Evolutionary conservation across 2,888 invertebrate species (phyloP).

Genomic region (Asteroscopus sphinx): DNA sequence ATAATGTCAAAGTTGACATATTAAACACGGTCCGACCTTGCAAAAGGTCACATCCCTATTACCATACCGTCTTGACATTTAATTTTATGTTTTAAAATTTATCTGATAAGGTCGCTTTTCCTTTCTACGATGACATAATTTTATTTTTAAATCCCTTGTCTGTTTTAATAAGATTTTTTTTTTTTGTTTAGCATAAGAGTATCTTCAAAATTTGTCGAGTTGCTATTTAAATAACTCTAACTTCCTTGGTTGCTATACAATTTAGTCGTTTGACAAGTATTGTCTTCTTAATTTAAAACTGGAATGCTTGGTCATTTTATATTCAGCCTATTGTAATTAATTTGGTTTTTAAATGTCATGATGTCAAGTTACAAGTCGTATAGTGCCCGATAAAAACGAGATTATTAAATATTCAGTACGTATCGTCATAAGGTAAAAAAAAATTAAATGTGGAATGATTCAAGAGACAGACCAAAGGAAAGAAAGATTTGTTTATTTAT

Average conservation of each 20-base stretch:
- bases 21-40: constrained; percentile 69
- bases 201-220: constrained; percentile 13
- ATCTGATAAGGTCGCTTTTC: constrained; percentile 37
- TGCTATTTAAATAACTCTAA: no score
- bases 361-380: background rate
- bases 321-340: background rate
- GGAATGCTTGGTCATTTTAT: background rate
- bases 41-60: constrained; percentile 61
- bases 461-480: no score
- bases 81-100: constrained; percentile 40
- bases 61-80: constrained; percentile 53
- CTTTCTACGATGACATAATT: constrained; percentile 10
- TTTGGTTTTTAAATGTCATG: background rate
- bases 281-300: background rate
- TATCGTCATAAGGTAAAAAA: no score
- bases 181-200: constrained; percentile 17
- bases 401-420: no score
- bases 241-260: no score
- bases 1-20: constrained; percentile 80
- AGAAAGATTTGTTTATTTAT: no score
- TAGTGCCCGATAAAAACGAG: background rate
- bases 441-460: no score
- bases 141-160: constrained; percentile 1
- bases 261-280: constrained; percentile 6
- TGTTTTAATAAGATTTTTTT: constrained; percentile 2